A percentile compares a stretch with the other conserved stretches of the same genome.
These are phyloP conservation scores for Temnothorax nylanderi DNA, from an alignment of 1,140 invertebrate genomes.

Conservation along the genomic window DNA sequence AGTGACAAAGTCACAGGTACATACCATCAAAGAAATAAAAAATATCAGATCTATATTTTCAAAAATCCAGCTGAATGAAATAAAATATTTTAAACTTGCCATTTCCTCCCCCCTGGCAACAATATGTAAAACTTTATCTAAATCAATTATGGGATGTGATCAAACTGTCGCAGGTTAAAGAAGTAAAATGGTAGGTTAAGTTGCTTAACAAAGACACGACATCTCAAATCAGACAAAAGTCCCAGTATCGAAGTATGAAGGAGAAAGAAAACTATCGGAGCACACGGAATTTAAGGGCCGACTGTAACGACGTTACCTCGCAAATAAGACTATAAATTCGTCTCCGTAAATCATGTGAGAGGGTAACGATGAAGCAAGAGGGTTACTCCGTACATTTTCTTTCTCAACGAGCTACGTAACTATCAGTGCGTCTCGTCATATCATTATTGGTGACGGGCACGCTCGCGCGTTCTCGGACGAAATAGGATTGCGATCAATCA, in stretches of 20 bases:
- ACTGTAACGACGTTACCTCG: conserved; percentile 60
- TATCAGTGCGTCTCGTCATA: conserved; percentile 42
- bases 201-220: conserved; percentile 32
- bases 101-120: no score
- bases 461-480: conserved; percentile 63
- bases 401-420: conserved; percentile 28
- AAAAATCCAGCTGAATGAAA: neutral
- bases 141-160: neutral
- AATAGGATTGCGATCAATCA: conserved; percentile 26
- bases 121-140: neutral
- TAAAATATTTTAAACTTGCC: neutral
- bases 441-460: conserved; percentile 70
- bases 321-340: conserved; percentile 75
- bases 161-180: conserved; percentile 8
- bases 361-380: conserved; percentile 65
- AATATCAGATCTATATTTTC: neutral
- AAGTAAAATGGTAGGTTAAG: neutral
- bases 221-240: neutral
- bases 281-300: conserved; percentile 45
- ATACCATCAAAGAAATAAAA: neutral
- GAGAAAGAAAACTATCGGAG: neutral
- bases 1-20: neutral
- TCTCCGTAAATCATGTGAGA: conserved; percentile 74
- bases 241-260: neutral
- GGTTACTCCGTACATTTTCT: conserved; percentile 52